phyloP scores from a whole-genome alignment of 2,797 vertebrate genomes.

The Thamnophis elegans region DNA sequence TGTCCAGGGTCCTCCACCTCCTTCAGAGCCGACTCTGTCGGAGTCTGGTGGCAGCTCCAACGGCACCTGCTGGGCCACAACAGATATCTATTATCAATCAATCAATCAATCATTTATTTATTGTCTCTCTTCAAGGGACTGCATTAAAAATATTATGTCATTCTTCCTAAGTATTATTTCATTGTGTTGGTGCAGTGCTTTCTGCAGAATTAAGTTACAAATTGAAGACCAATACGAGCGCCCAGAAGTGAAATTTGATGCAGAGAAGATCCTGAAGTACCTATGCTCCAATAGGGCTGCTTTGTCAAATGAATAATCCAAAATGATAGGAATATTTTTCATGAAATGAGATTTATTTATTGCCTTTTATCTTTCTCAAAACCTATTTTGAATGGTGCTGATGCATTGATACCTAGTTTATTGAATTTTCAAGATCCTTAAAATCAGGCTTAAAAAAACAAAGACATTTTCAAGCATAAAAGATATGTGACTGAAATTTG shows the following conservation, averaged over 20 bases:
- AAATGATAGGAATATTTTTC: neutral
- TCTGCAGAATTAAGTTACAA: neutral
- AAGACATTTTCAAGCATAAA: neutral
- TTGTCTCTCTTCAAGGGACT: neutral
- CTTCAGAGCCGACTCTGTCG: too few relatives aligned
- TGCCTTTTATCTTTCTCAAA: neutral
- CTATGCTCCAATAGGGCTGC: neutral
- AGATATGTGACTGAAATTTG: neutral
- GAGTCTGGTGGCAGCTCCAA: too few relatives aligned
- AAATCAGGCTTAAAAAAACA: neutral
- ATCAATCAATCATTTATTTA: neutral
- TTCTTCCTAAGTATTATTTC: neutral
- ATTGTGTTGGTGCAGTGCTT: neutral
- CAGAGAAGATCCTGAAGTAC: neutral
- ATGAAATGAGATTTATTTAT: neutral
- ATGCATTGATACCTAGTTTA: neutral
- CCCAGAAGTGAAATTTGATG: neutral
- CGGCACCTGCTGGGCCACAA: too few relatives aligned
- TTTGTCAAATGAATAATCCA: constrained; percentile 4
- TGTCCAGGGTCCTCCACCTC: too few relatives aligned
- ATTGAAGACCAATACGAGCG: neutral
- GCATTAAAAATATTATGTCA: neutral
- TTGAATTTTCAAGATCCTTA: neutral
- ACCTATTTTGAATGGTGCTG: neutral
- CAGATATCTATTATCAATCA: neutral